Conservation (phyloP, 1,140 invertebrate genomes). For the Lysiphlebus fabarum region DNA sequence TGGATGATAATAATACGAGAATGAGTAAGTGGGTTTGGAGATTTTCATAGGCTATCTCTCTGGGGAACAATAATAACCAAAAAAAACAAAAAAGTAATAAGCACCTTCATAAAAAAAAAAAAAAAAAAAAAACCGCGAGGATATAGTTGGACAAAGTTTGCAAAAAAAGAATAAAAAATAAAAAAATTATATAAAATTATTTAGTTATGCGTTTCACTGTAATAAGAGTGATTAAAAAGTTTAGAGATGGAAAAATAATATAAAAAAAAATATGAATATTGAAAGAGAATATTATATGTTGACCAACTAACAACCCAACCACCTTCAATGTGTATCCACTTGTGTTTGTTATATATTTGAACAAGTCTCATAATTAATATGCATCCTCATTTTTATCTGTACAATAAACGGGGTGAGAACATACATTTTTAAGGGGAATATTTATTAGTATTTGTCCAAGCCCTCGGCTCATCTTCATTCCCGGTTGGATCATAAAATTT, state of each 20-base stretch:
- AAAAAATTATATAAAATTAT: slow-evolving; percentile 17
- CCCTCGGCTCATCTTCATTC: neutral
- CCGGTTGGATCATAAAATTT: slow-evolving; percentile 3
- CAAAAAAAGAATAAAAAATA: slow-evolving; percentile 35
- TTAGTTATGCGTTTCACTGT: slow-evolving; percentile 31
- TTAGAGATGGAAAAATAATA: neutral
- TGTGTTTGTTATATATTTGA: slow-evolving; percentile 48
- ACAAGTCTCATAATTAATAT: slow-evolving; percentile 54
- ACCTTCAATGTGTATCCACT: slow-evolving; percentile 16
- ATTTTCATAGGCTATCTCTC: neutral
- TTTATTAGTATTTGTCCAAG: slow-evolving; percentile 29
- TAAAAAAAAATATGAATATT: too few species aligned
- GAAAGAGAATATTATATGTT: neutral
- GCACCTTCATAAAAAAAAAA: slow-evolving; percentile 16
- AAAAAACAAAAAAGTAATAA: slow-evolving; percentile 4
- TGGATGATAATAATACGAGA: too few species aligned
- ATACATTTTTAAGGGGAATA: slow-evolving; percentile 37
- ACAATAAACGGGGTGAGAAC: slow-evolving; percentile 37
- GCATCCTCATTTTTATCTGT: slow-evolving; percentile 42
- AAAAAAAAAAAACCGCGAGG: slow-evolving; percentile 25
- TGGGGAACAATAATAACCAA: slow-evolving; percentile 2
- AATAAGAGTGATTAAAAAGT: slow-evolving; percentile 39
- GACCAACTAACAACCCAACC: slow-evolving; percentile 7
- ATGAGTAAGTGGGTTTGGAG: too few species aligned
- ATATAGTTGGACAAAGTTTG: slow-evolving; percentile 28